Percentiles rank a stretch among this genome's conserved stretches.
These are phyloP conservation scores for Ellobius talpinus DNA, from an alignment of 2,113 vertebrate genomes.

Conservation along the genomic window DNA sequence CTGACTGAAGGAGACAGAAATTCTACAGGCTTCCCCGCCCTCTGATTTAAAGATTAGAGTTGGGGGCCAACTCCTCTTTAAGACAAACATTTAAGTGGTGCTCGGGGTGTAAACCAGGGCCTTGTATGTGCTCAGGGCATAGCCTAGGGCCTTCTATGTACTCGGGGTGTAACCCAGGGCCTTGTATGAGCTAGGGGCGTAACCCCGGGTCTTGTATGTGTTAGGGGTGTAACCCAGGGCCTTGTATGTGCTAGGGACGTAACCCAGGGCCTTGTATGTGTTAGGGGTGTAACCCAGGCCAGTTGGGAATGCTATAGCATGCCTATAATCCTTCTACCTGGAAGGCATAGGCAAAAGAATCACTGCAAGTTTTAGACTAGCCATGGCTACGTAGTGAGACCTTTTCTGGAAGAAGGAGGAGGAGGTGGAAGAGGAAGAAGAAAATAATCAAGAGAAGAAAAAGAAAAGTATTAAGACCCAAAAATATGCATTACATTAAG, in stretches of 20 bases:
- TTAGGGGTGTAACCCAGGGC: no score
- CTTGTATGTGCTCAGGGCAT: no score
- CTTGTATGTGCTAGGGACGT: no score
- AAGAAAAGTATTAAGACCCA: neutral
- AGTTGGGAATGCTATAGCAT: neutral
- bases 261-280: neutral
- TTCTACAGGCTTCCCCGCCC: neutral
- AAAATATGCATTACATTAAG: neutral
- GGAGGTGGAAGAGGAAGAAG: neutral
- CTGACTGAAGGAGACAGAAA: no score
- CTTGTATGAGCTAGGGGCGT: no score
- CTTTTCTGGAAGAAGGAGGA: neutral
- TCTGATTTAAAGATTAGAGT: neutral
- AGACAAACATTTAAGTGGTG: neutral
- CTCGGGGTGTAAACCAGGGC: neutral
- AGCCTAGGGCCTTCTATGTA: no score
- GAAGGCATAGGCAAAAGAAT: neutral
- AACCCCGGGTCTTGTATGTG: neutral
- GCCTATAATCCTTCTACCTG: neutral
- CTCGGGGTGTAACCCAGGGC: no score
- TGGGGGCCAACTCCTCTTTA: neutral
- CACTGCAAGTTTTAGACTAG: neutral
- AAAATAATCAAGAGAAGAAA: neutral
- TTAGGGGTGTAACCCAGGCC: no score
- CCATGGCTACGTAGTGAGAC: neutral